Evolutionary conservation across 2,797 vertebrate species (phyloP), one percentile per base, ranked within the genome.

Genomic region (Centroberyx gerrardi): DNA sequence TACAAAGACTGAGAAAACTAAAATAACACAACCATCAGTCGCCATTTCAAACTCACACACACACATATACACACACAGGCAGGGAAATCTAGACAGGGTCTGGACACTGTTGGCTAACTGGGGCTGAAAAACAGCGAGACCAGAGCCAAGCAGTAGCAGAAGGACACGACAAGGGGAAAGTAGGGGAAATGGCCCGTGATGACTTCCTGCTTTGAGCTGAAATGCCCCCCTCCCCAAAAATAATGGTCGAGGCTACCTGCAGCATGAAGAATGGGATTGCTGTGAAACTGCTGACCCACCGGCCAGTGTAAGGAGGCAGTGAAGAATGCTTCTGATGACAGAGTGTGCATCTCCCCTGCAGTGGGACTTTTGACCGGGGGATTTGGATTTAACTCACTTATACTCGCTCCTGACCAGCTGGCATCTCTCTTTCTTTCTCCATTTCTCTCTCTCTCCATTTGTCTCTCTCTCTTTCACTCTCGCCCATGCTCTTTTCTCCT

Each of bases 281-380:
- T 61, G 70, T 49, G 42, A 74, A 83, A 69, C 44, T 78, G 76
- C 74, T 81, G 74, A 79, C 51, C 53, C 18, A 8, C 13, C 36
- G 6, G 1, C 38, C 17, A 31, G 31, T 42, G 27, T 68, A 36
- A 52, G 51, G 6, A 65, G 55, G 48, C 72, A 31, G 28, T 48
- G 46, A 72, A 66, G 42, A 68, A 80, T 68, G 75, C 42, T 40
- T 76, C 53, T 63, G 38, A 70, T 72, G 75, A 73, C 71, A 29
- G 62, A 3, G 40, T 22, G 65, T 65, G 51, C 22, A 56, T 74
- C n/a, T 68, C 59, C n/a, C 58, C 13, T 75, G n/a, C 18, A 13
- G 0, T 0, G 9, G 13, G n/a, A 54, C 48, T 62, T 62, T 68
- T 58, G 40, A 46, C 62, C 28, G 22, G 29, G 14, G 72, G 36